Evolutionary conservation across 2,888 invertebrate species (phyloP).

Genomic region (Sycophila texana): DNA sequence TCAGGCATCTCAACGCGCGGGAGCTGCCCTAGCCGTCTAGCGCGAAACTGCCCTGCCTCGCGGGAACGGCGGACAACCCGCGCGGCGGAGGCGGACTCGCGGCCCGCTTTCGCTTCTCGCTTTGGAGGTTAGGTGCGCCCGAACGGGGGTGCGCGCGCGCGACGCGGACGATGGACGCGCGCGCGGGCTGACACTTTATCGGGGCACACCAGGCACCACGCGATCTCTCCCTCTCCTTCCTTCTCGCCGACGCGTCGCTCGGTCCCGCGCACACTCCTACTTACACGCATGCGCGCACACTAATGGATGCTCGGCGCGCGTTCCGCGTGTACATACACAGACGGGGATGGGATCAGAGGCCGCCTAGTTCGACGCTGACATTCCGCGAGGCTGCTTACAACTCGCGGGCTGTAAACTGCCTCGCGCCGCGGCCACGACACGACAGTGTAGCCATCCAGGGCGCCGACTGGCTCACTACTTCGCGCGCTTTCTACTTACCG

Average conservation of each 20-base stretch:
- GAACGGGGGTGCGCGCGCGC: conserved; percentile 39
- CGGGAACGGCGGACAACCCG: background rate
- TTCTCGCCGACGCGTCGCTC: background rate
- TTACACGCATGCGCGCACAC: background rate
- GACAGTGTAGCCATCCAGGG: background rate
- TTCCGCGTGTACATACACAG: background rate
- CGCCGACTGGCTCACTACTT: background rate
- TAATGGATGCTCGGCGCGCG: background rate
- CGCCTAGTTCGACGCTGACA: too few species aligned
- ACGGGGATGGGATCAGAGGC: background rate
- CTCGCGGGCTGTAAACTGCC: background rate
- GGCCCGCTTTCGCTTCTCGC: background rate
- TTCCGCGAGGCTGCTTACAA: too few species aligned
- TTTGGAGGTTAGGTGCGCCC: conserved; percentile 36
- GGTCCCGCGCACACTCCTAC: background rate
- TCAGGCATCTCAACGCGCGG: background rate
- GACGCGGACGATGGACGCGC: conserved; percentile 28
- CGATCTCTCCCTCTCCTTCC: background rate
- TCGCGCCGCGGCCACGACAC: background rate
- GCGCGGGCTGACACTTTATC: conserved; percentile 12
- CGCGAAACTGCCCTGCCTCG: background rate
- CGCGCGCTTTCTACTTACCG: background rate
- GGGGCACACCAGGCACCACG: too few species aligned
- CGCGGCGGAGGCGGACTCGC: too few species aligned
- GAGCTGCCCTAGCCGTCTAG: background rate